A percentile compares a stretch with the other conserved stretches of the same genome.
Evolutionary conservation across 2,888 invertebrate genomes (phyloP).

Genomic region (Aethes cnicana): DNA sequence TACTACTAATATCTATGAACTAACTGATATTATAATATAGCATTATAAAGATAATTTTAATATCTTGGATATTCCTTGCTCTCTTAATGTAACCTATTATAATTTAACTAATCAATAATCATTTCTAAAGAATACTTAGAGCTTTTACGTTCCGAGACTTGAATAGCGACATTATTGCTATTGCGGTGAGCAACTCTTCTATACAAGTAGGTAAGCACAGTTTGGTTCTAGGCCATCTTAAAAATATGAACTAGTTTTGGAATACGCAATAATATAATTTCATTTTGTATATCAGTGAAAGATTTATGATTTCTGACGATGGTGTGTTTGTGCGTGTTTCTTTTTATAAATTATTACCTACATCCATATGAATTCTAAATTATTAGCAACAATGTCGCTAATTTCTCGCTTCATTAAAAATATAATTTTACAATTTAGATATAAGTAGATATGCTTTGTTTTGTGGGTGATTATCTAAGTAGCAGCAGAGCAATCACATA

Average conservation of each 20-base stretch:
- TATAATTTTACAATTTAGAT: slow-evolving; percentile 22
- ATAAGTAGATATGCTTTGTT: neutral
- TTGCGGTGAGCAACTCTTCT: slow-evolving; percentile 65
- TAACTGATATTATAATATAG: slow-evolving; percentile 57
- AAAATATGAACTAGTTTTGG: too few species aligned
- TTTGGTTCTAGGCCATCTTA: too few species aligned
- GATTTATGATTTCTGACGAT: too few species aligned
- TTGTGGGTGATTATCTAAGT: neutral
- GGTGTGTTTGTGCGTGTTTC: neutral
- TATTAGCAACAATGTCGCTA: slow-evolving; percentile 52
- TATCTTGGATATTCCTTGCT: slow-evolving; percentile 79
- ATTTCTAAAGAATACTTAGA: slow-evolving; percentile 78
- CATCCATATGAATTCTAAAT: slow-evolving; percentile 13
- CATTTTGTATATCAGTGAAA: too few species aligned
- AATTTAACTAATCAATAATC: slow-evolving; percentile 74
- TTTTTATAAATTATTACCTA: neutral
- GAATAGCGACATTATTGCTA: slow-evolving; percentile 57
- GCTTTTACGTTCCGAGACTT: slow-evolving; percentile 57
- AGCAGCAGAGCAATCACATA: slow-evolving; percentile 1
- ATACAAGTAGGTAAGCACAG: slow-evolving; percentile 1
- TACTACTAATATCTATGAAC: slow-evolving; percentile 57
- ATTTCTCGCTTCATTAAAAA: slow-evolving; percentile 45
- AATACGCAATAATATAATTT: too few species aligned
- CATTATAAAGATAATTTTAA: slow-evolving; percentile 63
- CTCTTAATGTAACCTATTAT: slow-evolving; percentile 70